Evolutionary conservation across 2,113 vertebrate species (phyloP), one percentile per base, ranked within the genome.

Genomic region (Onychorhynchus coronatus): DNA sequence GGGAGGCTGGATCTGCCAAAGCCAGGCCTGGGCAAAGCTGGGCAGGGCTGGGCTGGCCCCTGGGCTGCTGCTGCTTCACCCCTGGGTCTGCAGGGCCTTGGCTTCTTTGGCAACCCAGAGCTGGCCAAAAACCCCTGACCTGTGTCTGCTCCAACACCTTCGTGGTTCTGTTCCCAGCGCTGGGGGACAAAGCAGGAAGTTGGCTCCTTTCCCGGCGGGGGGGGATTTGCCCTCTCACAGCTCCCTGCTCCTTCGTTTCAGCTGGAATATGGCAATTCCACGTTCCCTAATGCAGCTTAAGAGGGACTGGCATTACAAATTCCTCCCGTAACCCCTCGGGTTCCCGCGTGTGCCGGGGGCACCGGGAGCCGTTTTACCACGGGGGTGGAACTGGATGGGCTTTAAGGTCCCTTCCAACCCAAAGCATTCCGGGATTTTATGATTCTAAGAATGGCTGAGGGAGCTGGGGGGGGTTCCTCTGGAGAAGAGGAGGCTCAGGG

Each of bases 271-370:
- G 68, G 76, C 63, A 91, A 81, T 44, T 77, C 49, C 14, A 3
- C 20, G 63, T 75, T 79, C 72, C 55, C 55, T 93, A 95, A 92
- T 76, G 74, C 94, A 93, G 89, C 84, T 95, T 94, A 91, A 58
- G 86, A 76, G 47, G 80, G 73, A 4, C 27, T 71, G 68, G 91
- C 25, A 62, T 94, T 93, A 65, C 11, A 24, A 47, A 96, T 95
- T 95, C 95, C 31, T 14, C 71, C 79, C 82, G n/a, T 56, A 82
- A 58, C 86, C 91, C 68, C 37, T 53, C 5, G 35, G 83, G 87
- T 58, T 85, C 50, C 39, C 95, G 72, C 55, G 23, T 20, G 6
- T 30, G 56, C 42, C 0, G n/a, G 37, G 6, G 75, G 73, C 76
- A 71, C 88, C 30, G 6, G 88, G 73, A 76, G 72, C 79, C 74